Evolutionary conservation across 2,888 invertebrate species (phyloP).

Genomic region (Papilio elwesi): DNA sequence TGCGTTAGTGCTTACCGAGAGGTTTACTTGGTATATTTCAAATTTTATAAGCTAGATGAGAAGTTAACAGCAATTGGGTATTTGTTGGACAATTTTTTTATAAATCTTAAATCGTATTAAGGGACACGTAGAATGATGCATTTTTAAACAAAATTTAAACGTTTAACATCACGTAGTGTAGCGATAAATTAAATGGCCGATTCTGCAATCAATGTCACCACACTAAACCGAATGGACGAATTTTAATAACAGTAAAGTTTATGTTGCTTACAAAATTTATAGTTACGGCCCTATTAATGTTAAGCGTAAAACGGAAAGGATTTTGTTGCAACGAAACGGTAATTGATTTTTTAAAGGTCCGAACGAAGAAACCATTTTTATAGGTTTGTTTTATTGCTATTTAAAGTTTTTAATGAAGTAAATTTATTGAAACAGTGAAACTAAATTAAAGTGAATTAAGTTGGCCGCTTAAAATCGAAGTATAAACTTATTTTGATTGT

Average conservation of each 20-base stretch:
- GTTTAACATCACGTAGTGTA: conserved; percentile 24
- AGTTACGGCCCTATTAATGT: conserved; percentile 49
- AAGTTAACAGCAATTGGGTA: too few relatives aligned
- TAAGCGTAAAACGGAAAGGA: conserved; percentile 46
- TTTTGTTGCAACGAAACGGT: conserved; percentile 38
- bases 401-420: conserved; percentile 24
- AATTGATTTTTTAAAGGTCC: conserved; percentile 41
- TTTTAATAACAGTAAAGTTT: conserved; percentile 52
- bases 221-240: conserved; percentile 49
- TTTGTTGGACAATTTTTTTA: too few relatives aligned
- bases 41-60: too few relatives aligned
- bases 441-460: conserved; percentile 10
- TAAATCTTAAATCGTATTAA: too few relatives aligned
- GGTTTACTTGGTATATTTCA: too few relatives aligned
- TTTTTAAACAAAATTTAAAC: not conserved
- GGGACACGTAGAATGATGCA: too few relatives aligned
- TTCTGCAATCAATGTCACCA: conserved; percentile 51
- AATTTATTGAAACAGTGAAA: conserved; percentile 30
- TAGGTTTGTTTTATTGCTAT: conserved; percentile 22
- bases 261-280: conserved; percentile 49
- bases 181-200: conserved; percentile 43
- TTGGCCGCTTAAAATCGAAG: not conserved
- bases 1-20: too few relatives aligned
- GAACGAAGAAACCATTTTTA: conserved; percentile 34
- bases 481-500: not conserved